Evolutionary conservation across 2,888 invertebrate species (phyloP), one percentile per base, ranked within the genome.

Genomic region (Aporophyla nigra): DNA sequence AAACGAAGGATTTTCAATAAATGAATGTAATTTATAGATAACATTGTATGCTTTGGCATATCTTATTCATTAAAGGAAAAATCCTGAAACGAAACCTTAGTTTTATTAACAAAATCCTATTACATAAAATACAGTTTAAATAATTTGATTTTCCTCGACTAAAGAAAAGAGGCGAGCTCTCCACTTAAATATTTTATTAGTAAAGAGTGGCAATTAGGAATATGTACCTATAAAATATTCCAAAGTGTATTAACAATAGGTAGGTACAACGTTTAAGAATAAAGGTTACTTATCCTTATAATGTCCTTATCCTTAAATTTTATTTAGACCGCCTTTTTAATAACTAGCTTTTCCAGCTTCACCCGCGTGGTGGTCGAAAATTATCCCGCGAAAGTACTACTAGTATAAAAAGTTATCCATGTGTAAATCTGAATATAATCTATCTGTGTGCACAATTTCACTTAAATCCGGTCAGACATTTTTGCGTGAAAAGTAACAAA

Each of bases 11-110:
- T 10, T 46, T 46, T 46, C 10, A 46, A 46, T 46, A 46, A 46
- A 46, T 10, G 10, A 10, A 40, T 69, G 16, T 27, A 16, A n/a
- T 66, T 33, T 21, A 9, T 7, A 27, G 16, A 27, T 27, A 46
- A 5, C 2, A 9, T 46, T 27, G 5, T n/a, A 72, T n/a, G 5
- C 7, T 72, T 46, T 72, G 5, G n/a, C 54, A n/a, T 27, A 16
- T 0, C 51, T 78, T 53, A 58, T 58, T 66, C 63, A 75, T 54
- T 33, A 19, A 27, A 40, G 24, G 12, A 49, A 62, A 75, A 40
- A 10, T 21, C 19, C 33, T 7, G 5, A 33, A 46, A 56, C 12
- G 33, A 63, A 67, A 5, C 16, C 14, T 46, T 66, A 27, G 43
- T 66, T 53, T 24, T 46, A 33, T 59, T 68, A 6, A 54, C 43